A percentile compares a stretch with the other conserved stretches of the same genome.
These are phyloP conservation scores for Wasmannia auropunctata DNA, from an alignment of 1,140 invertebrate genomes.

Conservation along the genomic window DNA sequence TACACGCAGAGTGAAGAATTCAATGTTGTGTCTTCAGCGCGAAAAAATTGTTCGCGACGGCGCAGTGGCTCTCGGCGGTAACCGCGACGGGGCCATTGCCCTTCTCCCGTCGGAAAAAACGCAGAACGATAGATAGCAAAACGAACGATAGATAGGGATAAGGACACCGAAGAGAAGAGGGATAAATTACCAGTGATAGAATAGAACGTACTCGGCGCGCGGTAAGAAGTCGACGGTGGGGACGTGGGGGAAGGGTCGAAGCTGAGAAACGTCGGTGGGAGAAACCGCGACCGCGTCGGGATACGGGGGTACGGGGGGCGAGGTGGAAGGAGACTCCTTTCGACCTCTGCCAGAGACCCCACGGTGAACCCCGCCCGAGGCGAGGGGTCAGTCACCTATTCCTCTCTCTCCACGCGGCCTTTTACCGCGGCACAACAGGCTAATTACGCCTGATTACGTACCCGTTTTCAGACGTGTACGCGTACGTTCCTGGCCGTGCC, in stretches of 20 bases:
- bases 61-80: slow-evolving; percentile 17
- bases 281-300: slow-evolving; percentile 1
- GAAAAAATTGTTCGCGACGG: slow-evolving; percentile 33
- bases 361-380: slow-evolving; percentile 76
- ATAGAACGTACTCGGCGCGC: slow-evolving; percentile 60
- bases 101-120: slow-evolving; percentile 57
- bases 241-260: slow-evolving; percentile 51
- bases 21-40: not conserved
- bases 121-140: slow-evolving; percentile 67
- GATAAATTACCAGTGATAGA: slow-evolving; percentile 73
- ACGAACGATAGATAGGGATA: slow-evolving; percentile 65
- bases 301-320: not conserved
- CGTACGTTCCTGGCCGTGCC: slow-evolving; percentile 60
- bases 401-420: slow-evolving; percentile 68
- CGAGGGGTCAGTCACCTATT: slow-evolving; percentile 79
- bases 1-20: not conserved
- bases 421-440: slow-evolving; percentile 76
- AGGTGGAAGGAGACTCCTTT: slow-evolving; percentile 65
- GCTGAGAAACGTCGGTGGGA: slow-evolving; percentile 51
- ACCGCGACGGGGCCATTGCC: slow-evolving; percentile 58
- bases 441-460: slow-evolving; percentile 77
- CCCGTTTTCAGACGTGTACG: slow-evolving; percentile 66
- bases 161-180: slow-evolving; percentile 69
- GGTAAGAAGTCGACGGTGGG: slow-evolving; percentile 7
- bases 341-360: slow-evolving; percentile 73